Conservation (phyloP, 1,140 invertebrate species). For the Mercenaria mercenaria region DNA sequence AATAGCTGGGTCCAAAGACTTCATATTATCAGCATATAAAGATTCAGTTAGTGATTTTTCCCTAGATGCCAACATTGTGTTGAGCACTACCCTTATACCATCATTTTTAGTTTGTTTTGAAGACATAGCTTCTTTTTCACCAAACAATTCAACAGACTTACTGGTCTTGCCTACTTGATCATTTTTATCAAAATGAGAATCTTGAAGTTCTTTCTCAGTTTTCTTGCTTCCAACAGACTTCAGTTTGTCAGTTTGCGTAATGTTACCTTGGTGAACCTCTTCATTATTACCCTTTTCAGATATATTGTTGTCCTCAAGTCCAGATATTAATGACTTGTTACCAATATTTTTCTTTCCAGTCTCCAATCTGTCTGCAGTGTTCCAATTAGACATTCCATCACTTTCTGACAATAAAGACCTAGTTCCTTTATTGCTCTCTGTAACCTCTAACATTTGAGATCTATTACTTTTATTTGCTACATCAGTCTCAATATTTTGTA, state of each 20-base stretch:
- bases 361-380: too few relatives aligned
- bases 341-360: too few relatives aligned
- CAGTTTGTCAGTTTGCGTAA: neutral
- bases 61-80: conserved; percentile 1
- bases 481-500: too few relatives aligned
- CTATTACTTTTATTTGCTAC: too few relatives aligned
- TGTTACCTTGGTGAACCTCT: neutral
- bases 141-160: neutral
- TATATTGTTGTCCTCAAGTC: neutral
- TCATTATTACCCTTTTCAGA: neutral
- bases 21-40: too few relatives aligned
- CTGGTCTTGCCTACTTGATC: neutral
- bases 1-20: neutral
- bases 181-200: neutral
- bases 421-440: too few relatives aligned
- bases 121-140: neutral
- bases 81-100: conserved; percentile 44
- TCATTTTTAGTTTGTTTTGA: neutral
- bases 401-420: too few relatives aligned
- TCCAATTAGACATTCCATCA: too few relatives aligned
- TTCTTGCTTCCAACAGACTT: neutral
- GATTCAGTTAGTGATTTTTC: neutral
- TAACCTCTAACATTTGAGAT: too few relatives aligned
- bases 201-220: neutral
- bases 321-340: too few relatives aligned